Evolutionary conservation across 2,797 vertebrate genomes (phyloP), one percentile per base, ranked within the genome.

Genomic region (Lerista edwardsae): DNA sequence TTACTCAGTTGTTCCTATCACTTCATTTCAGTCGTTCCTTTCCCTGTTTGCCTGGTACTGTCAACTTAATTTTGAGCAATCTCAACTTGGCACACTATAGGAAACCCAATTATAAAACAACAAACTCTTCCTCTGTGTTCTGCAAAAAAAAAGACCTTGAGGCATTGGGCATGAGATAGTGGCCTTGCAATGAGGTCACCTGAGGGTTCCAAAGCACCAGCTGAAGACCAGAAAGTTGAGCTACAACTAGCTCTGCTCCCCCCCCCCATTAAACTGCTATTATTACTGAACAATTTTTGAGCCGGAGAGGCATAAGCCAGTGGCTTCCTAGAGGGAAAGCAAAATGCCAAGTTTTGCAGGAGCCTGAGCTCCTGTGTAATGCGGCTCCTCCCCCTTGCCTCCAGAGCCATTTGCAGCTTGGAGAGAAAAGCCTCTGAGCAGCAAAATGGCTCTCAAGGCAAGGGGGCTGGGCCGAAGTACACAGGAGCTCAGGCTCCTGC

Each of bases 11-110:
- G 51, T 59, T 41, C 47, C 67, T 69, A 25, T 23, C 62, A 36
- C 29, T 36, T 23, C 39, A 62, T 29, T 67, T 55, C 21, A 39
- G 41, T 21, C 10, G 10, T 31, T 25, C n/a, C 44, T 0, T 0
- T 72, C 15, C 8, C 14, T 14, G 0, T 74, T 19, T 65, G 2
- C 44, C 62, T 65, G 8, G 0, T 0, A 73, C 7, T 31, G 31
- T 41, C 0, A 2, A 1, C 25, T 89, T 80, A 25, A 19, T 39
- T 61, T 69, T 21, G n/a, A 51, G 59, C 51, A 27, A 17, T 65
- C 74, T 74, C 83, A 57, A 29, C 0, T 0, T 25, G 3, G 21
- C 57, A 71, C 6, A 44, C 57, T 61, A 41, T 25, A 15, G 0
- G 31, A 41, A 27, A n/a, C 61, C 59, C 0, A 1, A 0, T 64